Conservation (phyloP, 2,797 vertebrate species). For the Enteromius unitaeniatus region DNA sequence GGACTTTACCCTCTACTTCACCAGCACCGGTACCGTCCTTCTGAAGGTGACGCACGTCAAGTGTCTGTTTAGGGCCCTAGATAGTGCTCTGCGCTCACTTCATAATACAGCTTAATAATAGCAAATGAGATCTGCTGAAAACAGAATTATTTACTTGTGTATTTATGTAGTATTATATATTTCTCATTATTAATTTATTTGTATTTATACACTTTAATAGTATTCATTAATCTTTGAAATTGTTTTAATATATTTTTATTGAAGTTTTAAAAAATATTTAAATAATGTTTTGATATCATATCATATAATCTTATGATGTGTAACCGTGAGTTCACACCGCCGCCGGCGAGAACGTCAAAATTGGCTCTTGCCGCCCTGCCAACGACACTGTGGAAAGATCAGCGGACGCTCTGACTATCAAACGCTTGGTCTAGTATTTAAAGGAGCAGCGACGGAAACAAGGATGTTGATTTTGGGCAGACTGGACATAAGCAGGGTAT, state of each 20-base stretch:
- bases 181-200: neutral
- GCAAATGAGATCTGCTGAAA: neutral
- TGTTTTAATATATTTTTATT: neutral
- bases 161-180: neutral
- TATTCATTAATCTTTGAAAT: neutral
- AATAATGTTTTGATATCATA: neutral
- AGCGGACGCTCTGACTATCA: too few relatives aligned
- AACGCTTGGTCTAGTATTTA: too few relatives aligned
- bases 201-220: neutral
- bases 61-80: neutral
- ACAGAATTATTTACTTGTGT: neutral
- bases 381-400: too few relatives aligned
- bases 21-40: constrained; percentile 62
- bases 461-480: too few relatives aligned
- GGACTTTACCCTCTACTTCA: constrained; percentile 72
- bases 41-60: constrained; percentile 79
- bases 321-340: too few relatives aligned
- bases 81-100: neutral
- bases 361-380: too few relatives aligned
- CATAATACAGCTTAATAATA: neutral
- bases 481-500: too few relatives aligned
- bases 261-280: too few relatives aligned
- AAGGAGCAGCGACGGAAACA: too few relatives aligned
- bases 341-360: too few relatives aligned
- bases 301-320: neutral